These are phyloP conservation scores for Himalopsyche phryganea DNA, from an alignment of 1,140 invertebrate species.

Conservation along the genomic window DNA sequence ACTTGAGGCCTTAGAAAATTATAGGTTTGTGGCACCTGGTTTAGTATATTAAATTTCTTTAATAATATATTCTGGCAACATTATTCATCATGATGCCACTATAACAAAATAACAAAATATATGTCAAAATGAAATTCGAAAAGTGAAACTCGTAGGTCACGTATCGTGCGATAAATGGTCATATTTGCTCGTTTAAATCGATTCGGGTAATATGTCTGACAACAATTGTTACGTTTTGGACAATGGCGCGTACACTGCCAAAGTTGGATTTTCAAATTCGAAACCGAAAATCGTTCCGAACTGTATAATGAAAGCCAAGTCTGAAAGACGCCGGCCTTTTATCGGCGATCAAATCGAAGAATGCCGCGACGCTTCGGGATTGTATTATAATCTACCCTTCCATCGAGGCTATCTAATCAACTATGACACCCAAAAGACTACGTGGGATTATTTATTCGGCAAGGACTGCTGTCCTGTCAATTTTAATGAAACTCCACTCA, in stretches of 20 bases:
- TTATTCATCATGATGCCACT: too few species aligned
- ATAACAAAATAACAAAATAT: too few species aligned
- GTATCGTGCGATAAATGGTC: too few species aligned
- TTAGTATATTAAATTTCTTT: too few species aligned
- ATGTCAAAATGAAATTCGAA: too few species aligned
- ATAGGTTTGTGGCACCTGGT: too few species aligned
- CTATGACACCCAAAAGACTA: conserved; percentile 92
- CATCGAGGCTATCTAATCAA: conserved; percentile 95
- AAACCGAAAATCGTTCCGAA: conserved; percentile 85
- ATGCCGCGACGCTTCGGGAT: conserved; percentile 89
- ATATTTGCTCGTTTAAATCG: too few species aligned
- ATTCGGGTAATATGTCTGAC: conserved; percentile 22
- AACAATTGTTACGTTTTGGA: conserved; percentile 67
- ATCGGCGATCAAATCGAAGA: conserved; percentile 93
- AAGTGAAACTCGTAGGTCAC: too few species aligned
- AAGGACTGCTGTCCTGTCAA: conserved; percentile 80
- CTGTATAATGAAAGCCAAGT: conserved; percentile 97
- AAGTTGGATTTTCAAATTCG: conserved; percentile 73
- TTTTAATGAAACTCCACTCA: conserved; percentile 73
- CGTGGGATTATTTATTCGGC: conserved; percentile 96
- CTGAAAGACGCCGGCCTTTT: conserved; percentile 88
- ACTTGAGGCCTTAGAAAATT: too few species aligned
- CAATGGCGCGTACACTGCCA: conserved; percentile 82
- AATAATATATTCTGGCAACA: too few species aligned
- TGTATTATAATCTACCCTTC: conserved; percentile 92